These are phyloP conservation scores for Rotaria sp. DNA, from an alignment of 2,888 invertebrate species.

Conservation along the genomic window DNA sequence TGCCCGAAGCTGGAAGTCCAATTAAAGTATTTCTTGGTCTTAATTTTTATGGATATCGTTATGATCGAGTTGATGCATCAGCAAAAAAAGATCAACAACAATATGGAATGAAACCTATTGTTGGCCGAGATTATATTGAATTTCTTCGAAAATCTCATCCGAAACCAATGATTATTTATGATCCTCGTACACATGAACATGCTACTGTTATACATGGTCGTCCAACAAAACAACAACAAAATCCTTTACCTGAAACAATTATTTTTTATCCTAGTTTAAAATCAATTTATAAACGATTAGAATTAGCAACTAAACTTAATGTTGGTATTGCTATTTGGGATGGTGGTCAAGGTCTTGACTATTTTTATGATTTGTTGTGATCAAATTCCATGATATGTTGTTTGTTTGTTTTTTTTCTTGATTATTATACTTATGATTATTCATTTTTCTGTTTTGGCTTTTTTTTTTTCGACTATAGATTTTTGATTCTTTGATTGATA, in stretches of 20 bases:
- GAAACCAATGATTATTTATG: background rate
- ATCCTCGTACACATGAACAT: constrained; percentile 30
- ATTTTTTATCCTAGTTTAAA: constrained; percentile 82
- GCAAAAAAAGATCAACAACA: constrained; percentile 58
- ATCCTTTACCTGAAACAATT: constrained; percentile 60
- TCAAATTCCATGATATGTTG: background rate
- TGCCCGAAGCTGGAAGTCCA: constrained; percentile 57
- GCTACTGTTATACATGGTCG: background rate
- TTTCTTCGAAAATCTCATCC: constrained; percentile 32
- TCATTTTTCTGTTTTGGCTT: background rate
- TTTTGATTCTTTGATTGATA: background rate
- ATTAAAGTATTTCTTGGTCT: constrained; percentile 76
- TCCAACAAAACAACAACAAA: background rate
- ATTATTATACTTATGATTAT: no score
- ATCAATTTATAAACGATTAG: constrained; percentile 72
- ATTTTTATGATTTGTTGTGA: constrained; percentile 80
- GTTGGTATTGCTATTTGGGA: constrained; percentile 88
- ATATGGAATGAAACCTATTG: constrained; percentile 63
- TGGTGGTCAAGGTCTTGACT: constrained; percentile 86
- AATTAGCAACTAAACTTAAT: constrained; percentile 70
- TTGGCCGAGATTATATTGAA: constrained; percentile 59
- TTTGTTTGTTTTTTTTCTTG: no score
- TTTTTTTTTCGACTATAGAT: background rate
- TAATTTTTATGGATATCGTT: constrained; percentile 87
- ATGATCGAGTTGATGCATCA: constrained; percentile 62